Evolutionary conservation across 2,113 vertebrate species (phyloP), one percentile per base, ranked within the genome.

Genomic region (Atlantisia rogersi): DNA sequence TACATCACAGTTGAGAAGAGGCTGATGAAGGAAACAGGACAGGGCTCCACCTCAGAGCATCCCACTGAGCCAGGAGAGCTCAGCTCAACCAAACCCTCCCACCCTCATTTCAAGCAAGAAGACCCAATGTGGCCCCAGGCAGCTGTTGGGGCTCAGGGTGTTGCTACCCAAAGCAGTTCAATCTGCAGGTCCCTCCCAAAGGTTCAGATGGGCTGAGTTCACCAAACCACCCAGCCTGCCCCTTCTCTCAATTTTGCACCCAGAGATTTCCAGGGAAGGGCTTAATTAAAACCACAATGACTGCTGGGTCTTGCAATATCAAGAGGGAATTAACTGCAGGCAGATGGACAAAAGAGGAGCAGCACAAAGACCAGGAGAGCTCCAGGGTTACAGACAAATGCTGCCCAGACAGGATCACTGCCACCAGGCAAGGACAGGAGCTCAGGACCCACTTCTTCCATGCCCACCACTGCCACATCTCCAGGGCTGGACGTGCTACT

Each of bases 121-220:
- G 15, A 58, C 13, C 60, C 84, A n/a, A 68, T 67, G 74, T 3
- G 0, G 59, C 31, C 44, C 60, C 11, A 0, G 0, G 42, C 52
- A 82, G 48, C 65, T 3, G 0, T 15, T 0, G 0, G 39, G 56
- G 28, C 1, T 1, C 60, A n/a, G 64, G 31, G 39, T 20, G 22
- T 1, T 50, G 80, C 25, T 73, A 53, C 58, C n/a, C 50, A 81
- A 9, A 56, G 44, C 53, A 55, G n/a, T 26, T 82, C 81, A 68
- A 46, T 44, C 31, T n/a, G 31, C 31, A 86, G 37, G 21, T 22
- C 17, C 31, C 15, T 56, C 35, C 12, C 29, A 82, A 22, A 9
- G 15, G 64, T 6, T 74, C 28, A 18, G 24, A 28, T 9, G 0
- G 0, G 16, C 50, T 7, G 12, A 44, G 37, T 1, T 83, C 52